Evolutionary conservation across 2,888 invertebrate genomes (phyloP).

Genomic region (Drosophila affinis): DNA sequence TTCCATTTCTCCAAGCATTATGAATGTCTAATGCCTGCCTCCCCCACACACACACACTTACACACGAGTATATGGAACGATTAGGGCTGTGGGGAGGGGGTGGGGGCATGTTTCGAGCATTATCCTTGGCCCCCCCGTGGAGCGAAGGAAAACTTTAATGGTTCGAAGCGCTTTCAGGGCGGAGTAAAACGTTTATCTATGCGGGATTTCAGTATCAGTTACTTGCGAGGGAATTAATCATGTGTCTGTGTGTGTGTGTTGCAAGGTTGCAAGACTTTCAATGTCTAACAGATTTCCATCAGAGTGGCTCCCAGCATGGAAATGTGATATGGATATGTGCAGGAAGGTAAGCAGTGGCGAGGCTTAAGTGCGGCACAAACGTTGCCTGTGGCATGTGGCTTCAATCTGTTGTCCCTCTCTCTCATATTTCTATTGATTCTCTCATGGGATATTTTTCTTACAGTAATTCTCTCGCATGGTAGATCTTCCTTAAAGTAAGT

Average conservation of each 20-base stretch:
- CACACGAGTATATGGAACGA: neutral
- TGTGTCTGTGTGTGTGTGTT: neutral
- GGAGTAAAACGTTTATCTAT: neutral
- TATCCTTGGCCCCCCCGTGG: too few relatives aligned
- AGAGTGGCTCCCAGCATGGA: neutral
- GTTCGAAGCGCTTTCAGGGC: neutral
- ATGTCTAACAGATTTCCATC: too few relatives aligned
- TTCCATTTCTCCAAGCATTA: constrained; percentile 43
- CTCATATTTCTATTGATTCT: neutral
- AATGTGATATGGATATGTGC: neutral
- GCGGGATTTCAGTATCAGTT: neutral
- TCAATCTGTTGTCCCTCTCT: neutral
- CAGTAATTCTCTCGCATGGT: too few relatives aligned
- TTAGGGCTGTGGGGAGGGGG: too few relatives aligned
- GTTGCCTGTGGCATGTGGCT: neutral
- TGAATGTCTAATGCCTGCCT: constrained; percentile 68
- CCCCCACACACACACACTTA: neutral
- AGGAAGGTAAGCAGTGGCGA: neutral
- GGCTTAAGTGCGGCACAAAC: neutral
- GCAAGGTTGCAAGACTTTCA: too few relatives aligned
- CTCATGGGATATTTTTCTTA: too few relatives aligned
- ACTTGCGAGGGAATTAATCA: neutral
- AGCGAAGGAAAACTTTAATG: neutral
- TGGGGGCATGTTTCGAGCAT: too few relatives aligned
- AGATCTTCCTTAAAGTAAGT: too few relatives aligned